These are phyloP conservation scores for Parauchenoglanis ngamensis DNA, from an alignment of 2,797 vertebrate genomes.

Conservation along the genomic window DNA sequence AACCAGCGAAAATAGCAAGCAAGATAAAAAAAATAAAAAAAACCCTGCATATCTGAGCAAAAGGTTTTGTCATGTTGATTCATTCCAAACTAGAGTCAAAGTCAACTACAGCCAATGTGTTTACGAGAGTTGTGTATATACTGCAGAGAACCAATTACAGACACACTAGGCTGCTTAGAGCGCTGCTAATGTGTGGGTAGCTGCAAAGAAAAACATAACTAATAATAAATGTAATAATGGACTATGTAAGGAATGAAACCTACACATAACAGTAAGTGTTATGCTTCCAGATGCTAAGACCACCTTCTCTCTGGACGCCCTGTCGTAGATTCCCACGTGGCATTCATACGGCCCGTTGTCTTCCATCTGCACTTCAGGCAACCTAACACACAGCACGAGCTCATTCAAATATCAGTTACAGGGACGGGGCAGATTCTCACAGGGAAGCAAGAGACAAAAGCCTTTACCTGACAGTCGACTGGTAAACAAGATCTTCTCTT, in stretches of 20 bases:
- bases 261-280: conserved; percentile 89
- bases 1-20: conserved; percentile 24
- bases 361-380: conserved; percentile 89
- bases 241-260: conserved; percentile 56
- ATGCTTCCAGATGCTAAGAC: conserved; percentile 88
- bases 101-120: not conserved
- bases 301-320: conserved; percentile 84
- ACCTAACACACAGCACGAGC: conserved; percentile 68
- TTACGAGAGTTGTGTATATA: not conserved
- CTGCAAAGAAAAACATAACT: not conserved
- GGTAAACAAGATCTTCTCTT: conserved; percentile 86
- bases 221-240: not conserved
- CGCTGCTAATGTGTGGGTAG: not conserved
- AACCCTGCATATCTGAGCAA: not conserved
- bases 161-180: not conserved
- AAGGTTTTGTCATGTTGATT: conserved; percentile 2
- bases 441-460: conserved; percentile 24
- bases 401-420: conserved; percentile 28
- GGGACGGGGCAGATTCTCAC: not conserved
- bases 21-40: not conserved
- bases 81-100: not conserved
- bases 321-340: conserved; percentile 91
- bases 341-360: conserved; percentile 93
- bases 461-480: conserved; percentile 88
- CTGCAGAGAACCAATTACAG: not conserved